Evolutionary conservation across 2,888 invertebrate genomes (phyloP).

Genomic region (Chromoteleia sp.): DNA sequence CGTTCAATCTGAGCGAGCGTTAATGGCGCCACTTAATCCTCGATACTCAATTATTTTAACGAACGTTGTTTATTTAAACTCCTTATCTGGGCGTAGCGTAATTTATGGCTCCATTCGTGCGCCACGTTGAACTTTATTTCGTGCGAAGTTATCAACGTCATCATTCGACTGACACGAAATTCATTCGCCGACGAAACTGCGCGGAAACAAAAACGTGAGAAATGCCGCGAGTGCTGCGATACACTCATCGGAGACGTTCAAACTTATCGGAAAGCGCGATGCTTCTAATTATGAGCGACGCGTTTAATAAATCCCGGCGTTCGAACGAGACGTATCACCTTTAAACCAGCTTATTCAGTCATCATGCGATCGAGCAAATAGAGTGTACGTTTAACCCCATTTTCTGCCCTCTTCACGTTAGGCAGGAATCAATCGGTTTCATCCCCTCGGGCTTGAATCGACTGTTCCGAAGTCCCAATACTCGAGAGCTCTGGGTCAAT

Average conservation of each 20-base stretch:
- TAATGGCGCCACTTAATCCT: slow-evolving; percentile 22
- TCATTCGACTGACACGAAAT: too few species aligned
- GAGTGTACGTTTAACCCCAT: slow-evolving; percentile 59
- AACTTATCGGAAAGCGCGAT: background rate
- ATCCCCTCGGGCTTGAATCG: slow-evolving; percentile 59
- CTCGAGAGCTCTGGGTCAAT: slow-evolving; percentile 56
- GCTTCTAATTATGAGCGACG: background rate
- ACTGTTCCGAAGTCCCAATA: slow-evolving; percentile 58
- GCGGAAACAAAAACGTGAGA: too few species aligned
- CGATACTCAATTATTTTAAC: slow-evolving; percentile 30
- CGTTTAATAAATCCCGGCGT: background rate
- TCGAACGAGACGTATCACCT: slow-evolving; percentile 22
- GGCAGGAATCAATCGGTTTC: slow-evolving; percentile 55
- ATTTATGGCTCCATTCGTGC: background rate
- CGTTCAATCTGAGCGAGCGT: slow-evolving; percentile 20
- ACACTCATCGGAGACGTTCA: too few species aligned
- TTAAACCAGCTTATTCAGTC: slow-evolving; percentile 58
- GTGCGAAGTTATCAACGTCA: too few species aligned
- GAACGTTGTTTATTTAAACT: slow-evolving; percentile 14
- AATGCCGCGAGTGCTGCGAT: too few species aligned
- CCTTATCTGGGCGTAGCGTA: background rate
- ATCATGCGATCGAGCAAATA: slow-evolving; percentile 57
- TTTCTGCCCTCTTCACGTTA: slow-evolving; percentile 57
- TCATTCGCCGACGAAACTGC: too few species aligned
- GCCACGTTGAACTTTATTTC: too few species aligned